These are phyloP conservation scores for Anas bernieri DNA, from an alignment of 2,797 vertebrate species.

Conservation along the genomic window DNA sequence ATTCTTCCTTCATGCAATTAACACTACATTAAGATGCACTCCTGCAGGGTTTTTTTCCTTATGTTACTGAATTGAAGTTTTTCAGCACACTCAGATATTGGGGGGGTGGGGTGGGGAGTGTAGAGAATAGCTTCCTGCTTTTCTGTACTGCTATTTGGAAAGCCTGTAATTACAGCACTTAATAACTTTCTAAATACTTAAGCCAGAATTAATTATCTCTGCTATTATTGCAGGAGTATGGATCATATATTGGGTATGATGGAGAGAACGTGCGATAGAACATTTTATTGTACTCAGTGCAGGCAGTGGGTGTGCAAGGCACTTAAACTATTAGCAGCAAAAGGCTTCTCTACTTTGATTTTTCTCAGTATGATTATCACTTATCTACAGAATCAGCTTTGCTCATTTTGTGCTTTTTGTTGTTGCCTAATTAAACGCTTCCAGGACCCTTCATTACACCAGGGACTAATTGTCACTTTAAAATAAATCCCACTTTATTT, in stretches of 20 bases:
- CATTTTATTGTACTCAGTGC: constrained; percentile 18
- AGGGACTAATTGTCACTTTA: background rate
- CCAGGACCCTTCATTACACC: background rate
- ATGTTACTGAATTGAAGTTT: background rate
- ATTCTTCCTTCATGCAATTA: constrained; percentile 51
- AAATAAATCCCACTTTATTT: constrained; percentile 1
- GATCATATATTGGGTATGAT: constrained; percentile 35
- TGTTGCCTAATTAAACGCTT: constrained; percentile 16
- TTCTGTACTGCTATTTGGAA: constrained; percentile 35
- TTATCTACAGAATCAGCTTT: background rate
- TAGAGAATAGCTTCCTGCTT: background rate
- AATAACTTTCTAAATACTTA: constrained; percentile 61
- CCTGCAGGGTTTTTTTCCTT: constrained; percentile 45
- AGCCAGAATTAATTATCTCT: constrained; percentile 63
- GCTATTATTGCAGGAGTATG: constrained; percentile 34
- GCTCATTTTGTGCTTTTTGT: background rate
- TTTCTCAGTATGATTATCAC: constrained; percentile 15
- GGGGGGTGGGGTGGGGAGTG: background rate
- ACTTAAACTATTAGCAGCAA: constrained; percentile 53
- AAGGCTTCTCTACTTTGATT: constrained; percentile 30
- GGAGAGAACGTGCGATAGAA: constrained; percentile 29
- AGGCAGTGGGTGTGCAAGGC: constrained; percentile 40
- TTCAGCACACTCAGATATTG: background rate
- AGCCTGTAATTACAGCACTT: constrained; percentile 62
- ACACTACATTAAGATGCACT: constrained; percentile 40